Percentiles rank a stretch among this genome's conserved stretches.
Evolutionary conservation across 53 echinoderm and acorn worm genomes (phyloP).

Genomic region (Crossaster papposus): DNA sequence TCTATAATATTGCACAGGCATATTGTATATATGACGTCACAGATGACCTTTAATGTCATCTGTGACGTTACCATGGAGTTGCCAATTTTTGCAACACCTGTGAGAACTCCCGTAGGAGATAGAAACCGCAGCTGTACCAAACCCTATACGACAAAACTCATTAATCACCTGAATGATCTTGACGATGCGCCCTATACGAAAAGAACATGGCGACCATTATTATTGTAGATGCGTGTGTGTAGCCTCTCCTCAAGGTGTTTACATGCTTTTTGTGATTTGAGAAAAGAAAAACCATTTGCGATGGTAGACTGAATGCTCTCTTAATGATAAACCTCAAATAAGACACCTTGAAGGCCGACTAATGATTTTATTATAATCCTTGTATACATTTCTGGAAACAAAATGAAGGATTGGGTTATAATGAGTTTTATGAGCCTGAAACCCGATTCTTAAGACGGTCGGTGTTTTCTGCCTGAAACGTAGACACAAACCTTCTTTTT

Average conservation of each 20-base stretch:
- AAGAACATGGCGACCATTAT: neutral
- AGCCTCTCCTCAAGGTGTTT: too few species aligned
- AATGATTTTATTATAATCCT: neutral
- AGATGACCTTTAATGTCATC: too few species aligned
- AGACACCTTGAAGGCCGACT: neutral
- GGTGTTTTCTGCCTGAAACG: too few species aligned
- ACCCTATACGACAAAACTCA: neutral
- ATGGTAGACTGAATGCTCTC: neutral
- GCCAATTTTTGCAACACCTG: too few species aligned
- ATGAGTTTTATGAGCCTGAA: too few species aligned
- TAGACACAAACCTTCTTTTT: too few species aligned
- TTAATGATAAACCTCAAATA: neutral
- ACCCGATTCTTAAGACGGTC: too few species aligned
- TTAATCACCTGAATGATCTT: neutral
- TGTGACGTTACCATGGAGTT: too few species aligned
- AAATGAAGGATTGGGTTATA: neutral
- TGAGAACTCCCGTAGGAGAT: neutral
- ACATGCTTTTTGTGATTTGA: neutral
- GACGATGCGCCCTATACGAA: neutral
- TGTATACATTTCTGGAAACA: neutral
- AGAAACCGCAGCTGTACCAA: neutral
- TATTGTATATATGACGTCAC: too few species aligned
- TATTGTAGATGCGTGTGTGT: too few species aligned
- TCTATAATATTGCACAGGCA: too few species aligned
- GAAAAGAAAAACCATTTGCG: neutral